Evolutionary conservation across 1,140 invertebrate genomes (phyloP).

Genomic region (Holotrichia oblita): DNA sequence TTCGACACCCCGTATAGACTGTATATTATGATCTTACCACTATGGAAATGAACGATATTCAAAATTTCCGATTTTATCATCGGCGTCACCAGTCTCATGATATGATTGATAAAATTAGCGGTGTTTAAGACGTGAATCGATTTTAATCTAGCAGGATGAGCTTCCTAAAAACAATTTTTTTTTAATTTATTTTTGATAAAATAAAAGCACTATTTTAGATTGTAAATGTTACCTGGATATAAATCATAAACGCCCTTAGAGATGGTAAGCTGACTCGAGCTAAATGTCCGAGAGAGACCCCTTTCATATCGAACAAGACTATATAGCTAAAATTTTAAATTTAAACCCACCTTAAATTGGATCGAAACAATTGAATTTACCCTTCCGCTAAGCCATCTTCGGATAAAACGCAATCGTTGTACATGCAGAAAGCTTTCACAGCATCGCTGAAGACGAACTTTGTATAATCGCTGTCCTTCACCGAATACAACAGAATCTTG

Average conservation of each 20-base stretch:
- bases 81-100: constrained; percentile 68
- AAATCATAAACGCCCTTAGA: constrained; percentile 69
- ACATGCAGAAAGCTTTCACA: constrained; percentile 71
- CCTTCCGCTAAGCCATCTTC: constrained; percentile 71
- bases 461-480: constrained; percentile 68
- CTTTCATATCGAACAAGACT: constrained; percentile 74
- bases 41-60: constrained; percentile 65
- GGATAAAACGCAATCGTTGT: constrained; percentile 70
- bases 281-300: constrained; percentile 68
- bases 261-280: constrained; percentile 68
- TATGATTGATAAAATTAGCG: constrained; percentile 69
- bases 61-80: constrained; percentile 68
- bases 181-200: too few relatives aligned
- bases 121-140: constrained; percentile 69
- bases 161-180: constrained; percentile 63
- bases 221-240: constrained; percentile 69
- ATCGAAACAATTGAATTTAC: constrained; percentile 46
- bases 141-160: constrained; percentile 68
- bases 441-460: constrained; percentile 70
- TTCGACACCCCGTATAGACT: too few relatives aligned
- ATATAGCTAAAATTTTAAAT: constrained; percentile 65
- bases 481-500: constrained; percentile 67
- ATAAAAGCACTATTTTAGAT: too few relatives aligned
- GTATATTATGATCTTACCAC: too few relatives aligned
- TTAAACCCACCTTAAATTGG: background rate